phyloP scores from a whole-genome alignment of 92 coral and sea anemone species.

The Paragorgia papillata region DNA sequence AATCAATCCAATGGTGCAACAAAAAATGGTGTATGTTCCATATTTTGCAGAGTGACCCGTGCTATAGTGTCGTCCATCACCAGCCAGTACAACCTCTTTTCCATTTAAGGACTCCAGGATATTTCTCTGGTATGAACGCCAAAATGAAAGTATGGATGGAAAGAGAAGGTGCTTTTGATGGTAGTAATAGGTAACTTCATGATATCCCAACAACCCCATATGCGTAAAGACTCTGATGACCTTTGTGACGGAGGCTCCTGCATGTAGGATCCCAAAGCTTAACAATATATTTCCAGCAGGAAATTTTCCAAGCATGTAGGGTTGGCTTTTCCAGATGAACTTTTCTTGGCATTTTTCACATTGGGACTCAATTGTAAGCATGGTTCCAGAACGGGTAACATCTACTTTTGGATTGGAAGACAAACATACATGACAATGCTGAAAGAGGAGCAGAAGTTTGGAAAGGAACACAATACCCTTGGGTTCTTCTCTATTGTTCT shows the following conservation, averaged over 20 bases:
- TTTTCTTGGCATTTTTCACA: constrained; percentile 24
- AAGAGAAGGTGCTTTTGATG: constrained; percentile 62
- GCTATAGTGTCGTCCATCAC: constrained; percentile 58
- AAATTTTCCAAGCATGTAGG: constrained; percentile 22
- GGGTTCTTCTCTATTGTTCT: constrained; percentile 61
- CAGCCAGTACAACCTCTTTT: constrained; percentile 52
- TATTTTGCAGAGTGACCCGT: constrained; percentile 64
- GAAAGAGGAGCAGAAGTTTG: constrained; percentile 53
- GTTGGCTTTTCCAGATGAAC: constrained; percentile 16
- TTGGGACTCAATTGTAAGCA: constrained; percentile 2
- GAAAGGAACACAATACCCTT: constrained; percentile 64
- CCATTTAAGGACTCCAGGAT: constrained; percentile 36
- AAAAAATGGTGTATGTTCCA: constrained; percentile 55
- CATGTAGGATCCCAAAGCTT: constrained; percentile 13
- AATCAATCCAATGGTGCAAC: constrained; percentile 55
- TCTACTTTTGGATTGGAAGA: constrained; percentile 42
- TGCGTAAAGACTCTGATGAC: constrained; percentile 16
- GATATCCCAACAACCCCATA: constrained; percentile 33
- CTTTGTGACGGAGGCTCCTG: constrained; percentile 26
- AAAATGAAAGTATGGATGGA: constrained; percentile 38
- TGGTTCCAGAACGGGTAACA: constrained; percentile 25
- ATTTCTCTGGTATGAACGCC: constrained; percentile 38
- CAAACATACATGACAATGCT: constrained; percentile 70
- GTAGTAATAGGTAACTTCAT: constrained; percentile 53
- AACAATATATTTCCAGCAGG: constrained; percentile 31